Evolutionary conservation across 2,888 invertebrate species (phyloP).

Genomic region (Acrobasis consociella): DNA sequence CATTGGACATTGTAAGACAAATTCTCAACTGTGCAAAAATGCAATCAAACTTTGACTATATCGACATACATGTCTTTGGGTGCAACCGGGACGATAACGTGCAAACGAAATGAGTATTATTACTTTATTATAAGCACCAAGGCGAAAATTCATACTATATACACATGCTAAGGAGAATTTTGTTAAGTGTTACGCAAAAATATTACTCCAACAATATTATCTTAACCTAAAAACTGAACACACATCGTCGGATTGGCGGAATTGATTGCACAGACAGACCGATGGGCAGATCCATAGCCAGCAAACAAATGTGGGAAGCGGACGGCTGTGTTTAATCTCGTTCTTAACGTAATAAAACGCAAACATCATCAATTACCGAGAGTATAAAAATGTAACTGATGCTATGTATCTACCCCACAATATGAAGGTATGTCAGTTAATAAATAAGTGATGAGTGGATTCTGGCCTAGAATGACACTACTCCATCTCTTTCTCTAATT

Average conservation of each 20-base stretch:
- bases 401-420: too few relatives aligned
- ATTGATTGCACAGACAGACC: slow-evolving; percentile 34
- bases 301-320: slow-evolving; percentile 33
- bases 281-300: slow-evolving; percentile 30
- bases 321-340: slow-evolving; percentile 27
- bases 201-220: background rate
- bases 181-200: background rate
- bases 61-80: too few relatives aligned
- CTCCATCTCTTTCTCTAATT: too few relatives aligned
- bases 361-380: slow-evolving; percentile 1
- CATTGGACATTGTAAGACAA: too few relatives aligned
- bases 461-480: too few relatives aligned
- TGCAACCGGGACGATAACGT: too few relatives aligned
- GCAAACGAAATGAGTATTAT: too few relatives aligned
- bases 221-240: slow-evolving; percentile 1
- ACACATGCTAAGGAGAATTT: background rate
- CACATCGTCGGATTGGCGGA: slow-evolving; percentile 6
- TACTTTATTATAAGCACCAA: background rate
- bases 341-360: slow-evolving; percentile 25
- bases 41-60: too few relatives aligned
- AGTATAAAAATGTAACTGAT: background rate
- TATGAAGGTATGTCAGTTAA: too few relatives aligned
- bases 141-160: background rate
- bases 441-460: too few relatives aligned
- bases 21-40: too few relatives aligned